A percentile compares a stretch with the other conserved stretches of the same genome.
These are phyloP conservation scores for Drosophila prosaltans DNA, from an alignment of 1,140 invertebrate species.

Conservation along the genomic window DNA sequence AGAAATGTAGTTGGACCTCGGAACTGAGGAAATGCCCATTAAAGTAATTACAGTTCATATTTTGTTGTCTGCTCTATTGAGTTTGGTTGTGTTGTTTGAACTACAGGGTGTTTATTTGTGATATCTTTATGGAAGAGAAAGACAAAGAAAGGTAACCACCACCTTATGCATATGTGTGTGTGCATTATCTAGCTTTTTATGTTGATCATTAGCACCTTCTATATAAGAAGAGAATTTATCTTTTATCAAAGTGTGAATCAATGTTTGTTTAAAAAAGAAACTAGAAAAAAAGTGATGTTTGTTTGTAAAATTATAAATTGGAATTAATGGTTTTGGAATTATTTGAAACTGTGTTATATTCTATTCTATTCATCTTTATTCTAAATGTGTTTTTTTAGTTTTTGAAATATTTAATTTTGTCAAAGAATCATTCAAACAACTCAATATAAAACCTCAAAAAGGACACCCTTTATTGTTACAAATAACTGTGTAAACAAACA, in stretches of 20 bases:
- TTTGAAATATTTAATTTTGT: no score
- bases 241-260: constrained; percentile 4
- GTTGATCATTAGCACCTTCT: not conserved
- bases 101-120: constrained; percentile 43
- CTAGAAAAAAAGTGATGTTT: no score
- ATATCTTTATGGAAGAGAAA: not conserved
- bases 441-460: no score
- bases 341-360: no score
- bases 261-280: not conserved
- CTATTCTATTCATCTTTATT: no score
- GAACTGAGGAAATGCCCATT: constrained; percentile 57
- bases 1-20: not conserved
- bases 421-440: no score
- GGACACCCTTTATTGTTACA: not conserved
- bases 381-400: no score
- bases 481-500: not conserved
- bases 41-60: constrained; percentile 46
- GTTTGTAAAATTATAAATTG: no score
- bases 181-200: constrained; percentile 2
- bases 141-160: not conserved
- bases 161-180: not conserved
- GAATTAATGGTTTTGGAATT: no score
- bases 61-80: constrained; percentile 36
- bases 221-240: constrained; percentile 22
- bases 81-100: constrained; percentile 14